A percentile compares a stretch with the other conserved stretches of the same genome.
These are phyloP conservation scores for Amaurobius ferox DNA, from an alignment of 2,888 invertebrate genomes.

Conservation along the genomic window DNA sequence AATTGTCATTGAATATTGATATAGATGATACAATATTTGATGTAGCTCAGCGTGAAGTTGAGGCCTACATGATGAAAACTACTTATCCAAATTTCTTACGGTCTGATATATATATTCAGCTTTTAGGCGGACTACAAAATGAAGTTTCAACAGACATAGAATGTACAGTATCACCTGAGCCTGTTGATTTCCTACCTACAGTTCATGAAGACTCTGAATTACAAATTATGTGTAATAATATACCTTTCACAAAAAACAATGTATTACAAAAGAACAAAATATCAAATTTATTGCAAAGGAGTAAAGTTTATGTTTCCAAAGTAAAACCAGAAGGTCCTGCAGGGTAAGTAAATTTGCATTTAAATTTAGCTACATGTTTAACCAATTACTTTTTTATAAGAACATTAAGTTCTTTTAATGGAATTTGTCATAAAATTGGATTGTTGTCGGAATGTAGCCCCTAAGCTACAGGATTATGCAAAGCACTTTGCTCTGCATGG, in stretches of 20 bases:
- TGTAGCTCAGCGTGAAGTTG: slow-evolving; percentile 88
- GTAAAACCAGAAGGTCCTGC: slow-evolving; percentile 84
- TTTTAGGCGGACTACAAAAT: slow-evolving; percentile 76
- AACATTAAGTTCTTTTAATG: no score
- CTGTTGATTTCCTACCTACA: slow-evolving; percentile 84
- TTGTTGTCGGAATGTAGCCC: no score
- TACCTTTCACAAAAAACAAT: slow-evolving; percentile 87
- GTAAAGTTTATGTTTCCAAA: no score
- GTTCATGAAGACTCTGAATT: slow-evolving; percentile 91
- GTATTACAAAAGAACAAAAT: slow-evolving; percentile 88
- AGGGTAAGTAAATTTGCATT: slow-evolving; percentile 52
- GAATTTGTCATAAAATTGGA: no score
- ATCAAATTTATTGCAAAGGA: no score
- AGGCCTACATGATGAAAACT: slow-evolving; percentile 88
- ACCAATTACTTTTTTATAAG: no score
- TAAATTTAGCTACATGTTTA: neutral
- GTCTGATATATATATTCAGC: slow-evolving; percentile 90
- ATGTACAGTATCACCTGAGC: slow-evolving; percentile 74
- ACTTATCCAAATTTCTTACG: slow-evolving; percentile 95
- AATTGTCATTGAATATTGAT: slow-evolving; percentile 75
- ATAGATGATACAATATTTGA: slow-evolving; percentile 90
- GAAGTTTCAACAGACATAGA: slow-evolving; percentile 19
- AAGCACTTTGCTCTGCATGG: no score
- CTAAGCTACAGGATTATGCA: no score
- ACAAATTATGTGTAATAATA: slow-evolving; percentile 74